Conservation (phyloP, 2,797 vertebrate genomes). For the Hemibagrus guttatus region DNA sequence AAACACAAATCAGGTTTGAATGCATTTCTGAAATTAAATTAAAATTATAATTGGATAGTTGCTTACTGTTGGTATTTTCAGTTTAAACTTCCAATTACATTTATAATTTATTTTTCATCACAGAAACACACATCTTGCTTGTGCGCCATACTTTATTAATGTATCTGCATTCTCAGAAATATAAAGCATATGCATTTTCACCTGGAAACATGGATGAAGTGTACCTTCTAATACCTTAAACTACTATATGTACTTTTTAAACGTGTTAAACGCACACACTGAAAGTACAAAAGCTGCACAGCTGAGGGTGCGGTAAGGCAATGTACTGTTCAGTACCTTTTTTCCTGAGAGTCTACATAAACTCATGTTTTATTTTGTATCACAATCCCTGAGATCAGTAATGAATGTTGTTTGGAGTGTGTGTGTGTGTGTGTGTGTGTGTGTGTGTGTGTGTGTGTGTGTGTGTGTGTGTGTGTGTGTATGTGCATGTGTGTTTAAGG, state of each 20-base stretch:
- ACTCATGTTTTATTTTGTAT: slow-evolving; percentile 6
- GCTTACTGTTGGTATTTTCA: not conserved
- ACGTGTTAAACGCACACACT: not conserved
- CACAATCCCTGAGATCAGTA: not conserved
- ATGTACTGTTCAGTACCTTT: not conserved
- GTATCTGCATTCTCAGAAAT: not conserved
- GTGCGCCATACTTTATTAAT: not conserved
- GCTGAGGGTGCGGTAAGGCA: not conserved
- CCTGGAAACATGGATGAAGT: not conserved
- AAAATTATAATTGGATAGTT: not conserved
- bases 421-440: slow-evolving; percentile 55
- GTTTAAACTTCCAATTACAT: not conserved
- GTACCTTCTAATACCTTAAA: not conserved
- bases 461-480: not conserved
- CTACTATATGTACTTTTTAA: not conserved
- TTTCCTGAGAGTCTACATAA: not conserved
- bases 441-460: not conserved
- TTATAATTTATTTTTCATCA: not conserved
- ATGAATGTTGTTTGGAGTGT: slow-evolving; percentile 23
- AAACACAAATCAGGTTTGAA: slow-evolving; percentile 13
- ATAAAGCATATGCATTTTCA: not conserved
- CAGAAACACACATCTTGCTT: not conserved
- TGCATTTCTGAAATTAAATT: not conserved
- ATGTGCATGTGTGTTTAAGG: slow-evolving; percentile 52
- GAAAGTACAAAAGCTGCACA: not conserved